Conservation (phyloP, 1,140 invertebrate genomes). For the Nixonia krombeini region DNA sequence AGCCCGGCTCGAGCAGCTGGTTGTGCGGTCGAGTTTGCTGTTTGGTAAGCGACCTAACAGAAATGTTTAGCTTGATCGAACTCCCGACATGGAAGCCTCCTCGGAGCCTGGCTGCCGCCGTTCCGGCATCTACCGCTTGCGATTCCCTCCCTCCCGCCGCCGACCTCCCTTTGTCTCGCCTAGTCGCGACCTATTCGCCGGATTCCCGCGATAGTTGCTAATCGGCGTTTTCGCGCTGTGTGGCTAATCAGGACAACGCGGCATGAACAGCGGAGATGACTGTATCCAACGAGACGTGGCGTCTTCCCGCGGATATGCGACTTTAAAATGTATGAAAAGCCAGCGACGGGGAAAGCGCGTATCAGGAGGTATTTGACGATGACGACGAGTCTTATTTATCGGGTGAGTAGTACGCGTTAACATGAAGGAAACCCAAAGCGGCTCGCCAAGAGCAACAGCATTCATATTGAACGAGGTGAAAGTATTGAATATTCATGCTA, state of each 20-base stretch:
- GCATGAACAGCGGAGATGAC: too few species aligned
- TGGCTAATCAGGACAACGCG: constrained; percentile 24
- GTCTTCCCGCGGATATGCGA: background rate
- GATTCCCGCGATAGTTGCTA: too few species aligned
- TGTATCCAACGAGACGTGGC: too few species aligned
- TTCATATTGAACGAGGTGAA: constrained; percentile 68
- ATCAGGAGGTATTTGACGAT: constrained; percentile 26
- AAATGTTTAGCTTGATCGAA: constrained; percentile 69
- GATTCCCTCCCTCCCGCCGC: constrained; percentile 6
- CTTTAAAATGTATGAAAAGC: background rate
- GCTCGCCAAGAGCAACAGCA: constrained; percentile 66
- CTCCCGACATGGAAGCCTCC: constrained; percentile 50
- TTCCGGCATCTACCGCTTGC: constrained; percentile 3
- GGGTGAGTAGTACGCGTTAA: constrained; percentile 46
- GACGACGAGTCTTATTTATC: constrained; percentile 55
- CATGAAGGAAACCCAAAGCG: constrained; percentile 55
- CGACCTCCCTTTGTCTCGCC: background rate
- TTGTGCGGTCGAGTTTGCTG: constrained; percentile 50
- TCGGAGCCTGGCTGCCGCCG: constrained; percentile 44
- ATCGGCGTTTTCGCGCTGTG: too few species aligned
- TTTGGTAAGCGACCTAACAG: constrained; percentile 61
- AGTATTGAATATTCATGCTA: constrained; percentile 68
- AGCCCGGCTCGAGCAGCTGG: constrained; percentile 38
- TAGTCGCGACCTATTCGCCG: constrained; percentile 3
- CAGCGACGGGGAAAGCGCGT: constrained; percentile 1